Base-by-base conservation (phyloP, 1,140 invertebrate genomes). In the Pentalonia nigronervosa region DNA sequence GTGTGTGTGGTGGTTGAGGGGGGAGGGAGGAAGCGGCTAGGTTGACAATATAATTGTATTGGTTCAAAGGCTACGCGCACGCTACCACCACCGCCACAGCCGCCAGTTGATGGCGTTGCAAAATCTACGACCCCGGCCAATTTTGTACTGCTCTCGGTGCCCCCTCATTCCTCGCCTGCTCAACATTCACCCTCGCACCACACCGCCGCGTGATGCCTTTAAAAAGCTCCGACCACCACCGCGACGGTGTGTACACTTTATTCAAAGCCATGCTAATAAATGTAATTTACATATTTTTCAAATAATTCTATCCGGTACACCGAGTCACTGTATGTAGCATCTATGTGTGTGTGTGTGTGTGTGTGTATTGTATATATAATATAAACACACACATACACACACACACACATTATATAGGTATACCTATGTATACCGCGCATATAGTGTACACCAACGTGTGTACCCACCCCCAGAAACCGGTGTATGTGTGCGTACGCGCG, bases 231-330 rank as follows among this genome's bases (percentile, higher is more conserved):
- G 25, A 87, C 90, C 41, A n/a, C 41, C 45, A 87, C 47, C 86
- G 86, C 47, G 45, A 87, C 86, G 86, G 30, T 48, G 86, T 87
- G 86, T 87, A 87, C 91, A 93, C 91, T 93, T 56, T 86, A 53
- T 93, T 93, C 81, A 93, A 93, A 93, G 91, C 91, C 81, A 84
- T 56, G 91, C 91, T 93, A 93, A 93, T 93, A 93, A 93, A 93
- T 84, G 50, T 93, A 84, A 93, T 93, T 93, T 93, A 84, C 91
- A 93, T 93, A 86, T 93, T 93, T 93, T 93, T 93, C 91, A 86
- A 93, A 93, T 93, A 93, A 93, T 93, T 93, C 91, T 89, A 88
- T 89, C 93, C 87, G 86, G 84, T 67, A 89, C 84, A 88, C 45
- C 95, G 94, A 94, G 48, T 50, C 47, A 76, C 60, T n/a, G 60